A percentile compares a stretch with the other conserved stretches of the same genome.
phyloP scores from a whole-genome alignment of 2,888 invertebrate genomes.

The Mechanitis messenoides region DNA sequence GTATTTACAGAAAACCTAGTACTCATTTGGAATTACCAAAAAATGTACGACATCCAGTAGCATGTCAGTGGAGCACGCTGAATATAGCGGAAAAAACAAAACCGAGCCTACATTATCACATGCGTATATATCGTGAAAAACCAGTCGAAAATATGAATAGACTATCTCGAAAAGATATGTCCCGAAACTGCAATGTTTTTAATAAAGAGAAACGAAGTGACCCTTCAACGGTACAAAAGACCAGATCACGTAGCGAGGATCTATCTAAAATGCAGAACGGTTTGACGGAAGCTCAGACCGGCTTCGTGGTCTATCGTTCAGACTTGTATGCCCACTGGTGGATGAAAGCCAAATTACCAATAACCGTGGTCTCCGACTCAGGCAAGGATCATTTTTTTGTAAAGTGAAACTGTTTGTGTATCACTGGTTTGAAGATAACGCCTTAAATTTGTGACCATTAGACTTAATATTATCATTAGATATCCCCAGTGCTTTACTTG shows the following conservation, averaged over 20 bases:
- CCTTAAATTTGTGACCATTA: constrained; percentile 74
- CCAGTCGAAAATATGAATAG: constrained; percentile 44
- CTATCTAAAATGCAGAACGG: constrained; percentile 66
- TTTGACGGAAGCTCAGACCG: constrained; percentile 57
- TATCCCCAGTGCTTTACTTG: constrained; percentile 76
- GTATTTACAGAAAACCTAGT: constrained; percentile 66
- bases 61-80: constrained; percentile 70
- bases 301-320: constrained; percentile 82
- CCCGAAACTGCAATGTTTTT: constrained; percentile 56
- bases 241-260: constrained; percentile 69
- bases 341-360: constrained; percentile 90
- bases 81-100: constrained; percentile 68
- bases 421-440: constrained; percentile 74
- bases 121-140: constrained; percentile 68
- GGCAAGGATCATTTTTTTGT: constrained; percentile 78
- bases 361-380: constrained; percentile 77
- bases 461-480: constrained; percentile 69
- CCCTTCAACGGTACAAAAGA: constrained; percentile 47
- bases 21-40: constrained; percentile 67
- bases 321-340: constrained; percentile 95
- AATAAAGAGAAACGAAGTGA: constrained; percentile 44
- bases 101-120: constrained; percentile 71
- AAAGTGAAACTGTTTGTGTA: constrained; percentile 74
- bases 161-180: constrained; percentile 50
- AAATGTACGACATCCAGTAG: constrained; percentile 61